Evolutionary conservation across 2,797 vertebrate species (phyloP).

Genomic region (Phylloscopus collybita): DNA sequence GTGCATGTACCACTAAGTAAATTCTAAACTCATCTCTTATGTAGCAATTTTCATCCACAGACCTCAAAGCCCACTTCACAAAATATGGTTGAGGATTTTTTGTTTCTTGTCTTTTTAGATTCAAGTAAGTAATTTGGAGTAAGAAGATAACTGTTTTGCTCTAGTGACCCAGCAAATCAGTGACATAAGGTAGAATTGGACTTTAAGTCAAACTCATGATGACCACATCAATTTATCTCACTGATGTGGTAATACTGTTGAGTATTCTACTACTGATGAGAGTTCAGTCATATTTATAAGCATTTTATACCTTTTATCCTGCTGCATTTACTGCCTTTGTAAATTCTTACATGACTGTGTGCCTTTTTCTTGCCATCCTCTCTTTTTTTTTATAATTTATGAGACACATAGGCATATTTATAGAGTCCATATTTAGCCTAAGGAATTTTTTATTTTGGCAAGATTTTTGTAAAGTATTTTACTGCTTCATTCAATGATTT

Average conservation of each 20-base stretch:
- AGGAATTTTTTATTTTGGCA: neutral
- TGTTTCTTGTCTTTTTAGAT: neutral
- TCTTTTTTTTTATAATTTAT: neutral
- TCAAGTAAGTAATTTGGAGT: neutral
- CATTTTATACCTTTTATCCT: neutral
- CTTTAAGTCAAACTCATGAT: neutral
- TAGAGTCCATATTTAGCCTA: neutral
- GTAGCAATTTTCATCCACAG: neutral
- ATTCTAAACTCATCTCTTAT: neutral
- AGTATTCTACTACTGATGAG: too few species aligned
- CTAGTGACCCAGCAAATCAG: neutral
- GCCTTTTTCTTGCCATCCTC: neutral
- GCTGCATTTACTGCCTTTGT: neutral
- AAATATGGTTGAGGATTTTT: neutral
- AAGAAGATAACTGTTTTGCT: neutral
- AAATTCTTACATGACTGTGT: neutral
- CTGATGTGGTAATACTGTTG: neutral
- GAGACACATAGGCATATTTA: neutral
- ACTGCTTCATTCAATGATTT: neutral
- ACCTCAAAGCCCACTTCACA: neutral
- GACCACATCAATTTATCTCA: neutral
- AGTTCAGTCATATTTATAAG: neutral
- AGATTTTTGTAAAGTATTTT: neutral
- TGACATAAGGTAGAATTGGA: neutral
- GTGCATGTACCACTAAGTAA: neutral